Evolutionary conservation across 2,113 vertebrate species (phyloP).

Genomic region (Coregonus clupeaformis): DNA sequence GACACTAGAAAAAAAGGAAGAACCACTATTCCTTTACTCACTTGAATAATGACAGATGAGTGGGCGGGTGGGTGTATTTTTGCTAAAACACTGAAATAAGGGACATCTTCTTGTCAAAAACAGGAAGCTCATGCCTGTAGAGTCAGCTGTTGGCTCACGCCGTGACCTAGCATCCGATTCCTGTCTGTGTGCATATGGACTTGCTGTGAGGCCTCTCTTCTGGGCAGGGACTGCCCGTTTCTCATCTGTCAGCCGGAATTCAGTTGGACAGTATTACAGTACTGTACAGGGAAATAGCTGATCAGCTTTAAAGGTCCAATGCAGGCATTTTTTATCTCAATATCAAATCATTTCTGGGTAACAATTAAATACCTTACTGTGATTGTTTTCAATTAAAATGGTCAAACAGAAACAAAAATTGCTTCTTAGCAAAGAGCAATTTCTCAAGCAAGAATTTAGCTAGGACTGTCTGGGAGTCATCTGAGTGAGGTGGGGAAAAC

Average conservation of each 20-base stretch:
- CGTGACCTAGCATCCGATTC: constrained; percentile 20
- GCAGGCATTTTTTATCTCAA: too few species aligned
- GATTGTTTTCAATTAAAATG: too few species aligned
- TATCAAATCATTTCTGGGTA: too few species aligned
- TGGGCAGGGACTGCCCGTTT: not conserved
- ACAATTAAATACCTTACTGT: too few species aligned
- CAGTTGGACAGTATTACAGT: not conserved
- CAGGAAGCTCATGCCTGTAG: constrained; percentile 5
- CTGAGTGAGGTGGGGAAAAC: too few species aligned
- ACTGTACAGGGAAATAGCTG: too few species aligned
- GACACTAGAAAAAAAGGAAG: constrained; percentile 8
- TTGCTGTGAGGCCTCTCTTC: constrained; percentile 20
- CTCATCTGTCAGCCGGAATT: not conserved
- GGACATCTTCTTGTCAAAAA: constrained; percentile 27
- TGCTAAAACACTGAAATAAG: constrained; percentile 25
- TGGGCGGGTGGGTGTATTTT: constrained; percentile 16
- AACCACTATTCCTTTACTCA: not conserved
- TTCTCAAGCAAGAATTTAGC: too few species aligned
- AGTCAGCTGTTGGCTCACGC: constrained; percentile 2
- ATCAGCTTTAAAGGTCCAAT: too few species aligned
- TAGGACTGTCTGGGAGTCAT: too few species aligned
- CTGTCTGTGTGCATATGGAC: constrained; percentile 24
- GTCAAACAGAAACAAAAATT: too few species aligned
- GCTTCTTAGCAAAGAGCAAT: too few species aligned
- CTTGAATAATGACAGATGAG: constrained; percentile 7